These are phyloP conservation scores for Datnioides undecimradiatus DNA, from an alignment of 2,113 vertebrate species.

Conservation along the genomic window DNA sequence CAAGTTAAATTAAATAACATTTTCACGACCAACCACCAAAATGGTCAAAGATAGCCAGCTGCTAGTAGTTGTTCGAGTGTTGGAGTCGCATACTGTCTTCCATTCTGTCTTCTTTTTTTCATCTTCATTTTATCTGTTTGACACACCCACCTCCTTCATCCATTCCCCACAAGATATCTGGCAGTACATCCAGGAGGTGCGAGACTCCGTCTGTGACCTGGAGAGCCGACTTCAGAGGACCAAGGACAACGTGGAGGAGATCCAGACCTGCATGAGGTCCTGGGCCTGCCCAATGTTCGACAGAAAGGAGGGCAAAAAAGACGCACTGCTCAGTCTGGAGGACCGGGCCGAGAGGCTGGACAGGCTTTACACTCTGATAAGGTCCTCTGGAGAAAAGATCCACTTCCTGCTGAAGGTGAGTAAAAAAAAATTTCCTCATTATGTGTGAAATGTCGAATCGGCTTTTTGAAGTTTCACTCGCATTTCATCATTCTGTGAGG, in stretches of 20 bases:
- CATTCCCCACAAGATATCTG: conserved; percentile 83
- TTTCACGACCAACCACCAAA: neutral
- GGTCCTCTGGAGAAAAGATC: conserved; percentile 87
- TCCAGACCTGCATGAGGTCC: conserved; percentile 85
- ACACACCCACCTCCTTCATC: neutral
- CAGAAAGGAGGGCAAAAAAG: conserved; percentile 89
- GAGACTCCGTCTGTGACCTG: conserved; percentile 84
- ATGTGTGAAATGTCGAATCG: conserved; percentile 3
- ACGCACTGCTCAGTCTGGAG: conserved; percentile 87
- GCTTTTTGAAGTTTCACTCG: conserved; percentile 1
- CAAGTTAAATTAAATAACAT: neutral
- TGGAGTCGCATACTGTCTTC: neutral
- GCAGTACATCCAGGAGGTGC: conserved; percentile 85
- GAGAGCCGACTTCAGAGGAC: conserved; percentile 88
- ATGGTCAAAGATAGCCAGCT: neutral
- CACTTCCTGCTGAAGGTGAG: conserved; percentile 89
- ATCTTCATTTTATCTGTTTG: neutral
- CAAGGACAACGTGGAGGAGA: conserved; percentile 90
- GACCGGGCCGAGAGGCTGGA: conserved; percentile 85
- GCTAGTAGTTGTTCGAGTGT: neutral
- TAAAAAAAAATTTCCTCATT: neutral
- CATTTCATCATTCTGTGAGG: conserved; percentile 17
- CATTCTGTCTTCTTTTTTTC: neutral
- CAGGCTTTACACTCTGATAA: conserved; percentile 83
- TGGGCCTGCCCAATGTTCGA: conserved; percentile 90